phyloP scores from a whole-genome alignment of 2,113 vertebrate species.

The Lamprotornis superbus region DNA sequence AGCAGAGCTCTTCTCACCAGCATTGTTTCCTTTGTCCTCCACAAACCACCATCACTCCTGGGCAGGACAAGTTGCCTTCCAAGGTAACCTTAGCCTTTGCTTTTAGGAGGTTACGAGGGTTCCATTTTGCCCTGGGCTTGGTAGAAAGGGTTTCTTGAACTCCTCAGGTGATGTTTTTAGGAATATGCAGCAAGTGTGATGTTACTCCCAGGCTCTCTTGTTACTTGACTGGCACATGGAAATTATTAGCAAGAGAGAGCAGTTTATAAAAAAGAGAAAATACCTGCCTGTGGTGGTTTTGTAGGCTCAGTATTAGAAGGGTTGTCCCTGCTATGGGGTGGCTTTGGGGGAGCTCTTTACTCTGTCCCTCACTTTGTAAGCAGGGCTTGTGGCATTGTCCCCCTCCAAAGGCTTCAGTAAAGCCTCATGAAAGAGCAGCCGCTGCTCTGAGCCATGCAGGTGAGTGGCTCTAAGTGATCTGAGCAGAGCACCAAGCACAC shows the following conservation, averaged over 20 bases:
- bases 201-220: background rate
- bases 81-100: background rate
- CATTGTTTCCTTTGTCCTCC: accelerated
- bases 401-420: background rate
- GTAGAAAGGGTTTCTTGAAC: background rate
- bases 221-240: background rate
- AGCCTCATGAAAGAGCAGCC: background rate
- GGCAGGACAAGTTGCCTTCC: background rate
- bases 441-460: background rate
- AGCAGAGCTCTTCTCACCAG: background rate
- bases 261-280: background rate
- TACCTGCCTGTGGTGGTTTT: background rate
- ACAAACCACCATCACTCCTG: background rate
- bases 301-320: background rate
- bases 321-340: background rate
- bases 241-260: background rate
- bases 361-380: background rate
- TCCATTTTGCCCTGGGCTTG: background rate
- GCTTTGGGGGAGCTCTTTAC: background rate
- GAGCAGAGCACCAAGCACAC: background rate
- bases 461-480: background rate
- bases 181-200: background rate
- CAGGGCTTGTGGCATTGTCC: background rate
- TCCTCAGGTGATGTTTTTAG: background rate
- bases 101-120: background rate